Evolutionary conservation across 2,888 invertebrate species (phyloP).

Genomic region (Polylopha cassiicola): DNA sequence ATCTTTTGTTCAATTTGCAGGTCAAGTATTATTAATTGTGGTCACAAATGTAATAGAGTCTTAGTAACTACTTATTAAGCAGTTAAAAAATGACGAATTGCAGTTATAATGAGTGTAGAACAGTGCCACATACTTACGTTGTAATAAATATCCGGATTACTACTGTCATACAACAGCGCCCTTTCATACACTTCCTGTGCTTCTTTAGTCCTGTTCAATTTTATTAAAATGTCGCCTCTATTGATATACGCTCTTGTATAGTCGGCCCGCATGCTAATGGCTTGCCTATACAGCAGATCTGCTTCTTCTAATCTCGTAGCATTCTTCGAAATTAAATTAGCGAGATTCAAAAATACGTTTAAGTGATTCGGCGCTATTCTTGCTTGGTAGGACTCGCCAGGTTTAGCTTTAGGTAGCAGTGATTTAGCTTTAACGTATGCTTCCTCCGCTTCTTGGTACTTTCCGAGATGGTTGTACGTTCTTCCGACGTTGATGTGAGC

Average conservation of each 20-base stretch:
- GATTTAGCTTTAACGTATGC: constrained; percentile 95
- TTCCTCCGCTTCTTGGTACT: constrained; percentile 87
- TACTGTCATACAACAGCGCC: constrained; percentile 94
- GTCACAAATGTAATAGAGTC: too few species aligned
- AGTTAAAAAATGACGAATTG: neutral
- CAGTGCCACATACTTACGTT: constrained; percentile 81
- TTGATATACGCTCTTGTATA: constrained; percentile 98
- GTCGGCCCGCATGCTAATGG: constrained; percentile 97
- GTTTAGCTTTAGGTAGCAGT: constrained; percentile 91
- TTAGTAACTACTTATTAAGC: neutral
- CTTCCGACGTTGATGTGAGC: constrained; percentile 98
- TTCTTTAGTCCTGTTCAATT: constrained; percentile 94
- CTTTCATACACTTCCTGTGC: constrained; percentile 96
- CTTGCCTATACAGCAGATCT: constrained; percentile 94
- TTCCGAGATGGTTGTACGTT: constrained; percentile 93
- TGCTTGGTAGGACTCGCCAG: constrained; percentile 96
- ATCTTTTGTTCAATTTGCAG: too few species aligned
- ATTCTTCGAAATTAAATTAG: constrained; percentile 95
- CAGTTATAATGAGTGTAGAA: too few species aligned
- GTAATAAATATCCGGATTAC: constrained; percentile 96
- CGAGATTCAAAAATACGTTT: constrained; percentile 96
- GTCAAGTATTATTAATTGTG: too few species aligned
- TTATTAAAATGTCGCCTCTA: constrained; percentile 96
- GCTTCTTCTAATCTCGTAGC: constrained; percentile 95
- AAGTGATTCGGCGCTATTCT: constrained; percentile 97